Evolutionary conservation across 2,113 vertebrate species (phyloP).

Genomic region (Coracopsis vasa): DNA sequence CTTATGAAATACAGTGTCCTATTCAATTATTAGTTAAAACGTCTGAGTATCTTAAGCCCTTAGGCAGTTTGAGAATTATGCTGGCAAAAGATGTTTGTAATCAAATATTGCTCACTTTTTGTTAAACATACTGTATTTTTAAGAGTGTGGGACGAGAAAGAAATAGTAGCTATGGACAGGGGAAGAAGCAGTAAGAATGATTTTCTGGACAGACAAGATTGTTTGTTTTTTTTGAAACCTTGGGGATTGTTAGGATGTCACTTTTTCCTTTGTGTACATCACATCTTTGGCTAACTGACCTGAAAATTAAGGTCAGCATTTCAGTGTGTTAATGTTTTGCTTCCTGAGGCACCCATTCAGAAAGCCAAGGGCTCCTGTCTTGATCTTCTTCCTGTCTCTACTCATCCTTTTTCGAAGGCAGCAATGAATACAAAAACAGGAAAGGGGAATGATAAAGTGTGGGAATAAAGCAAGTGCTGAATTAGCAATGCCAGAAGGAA

Average conservation of each 20-base stretch:
- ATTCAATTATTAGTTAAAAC: neutral
- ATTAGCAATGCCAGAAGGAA: neutral
- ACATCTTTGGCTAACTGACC: neutral
- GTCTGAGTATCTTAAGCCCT: neutral
- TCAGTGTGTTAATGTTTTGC: neutral
- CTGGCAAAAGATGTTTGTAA: neutral
- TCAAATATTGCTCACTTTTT: neutral
- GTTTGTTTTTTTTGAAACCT: neutral
- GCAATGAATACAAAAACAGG: conserved; percentile 19
- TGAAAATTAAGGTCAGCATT: neutral
- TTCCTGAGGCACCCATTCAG: neutral
- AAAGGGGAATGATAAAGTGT: conserved; percentile 16
- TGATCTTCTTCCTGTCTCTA: neutral
- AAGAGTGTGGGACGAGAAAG: neutral
- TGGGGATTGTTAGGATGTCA: neutral
- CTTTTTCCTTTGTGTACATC: neutral
- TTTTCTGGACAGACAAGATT: neutral
- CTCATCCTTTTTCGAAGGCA: neutral
- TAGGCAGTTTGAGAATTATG: neutral
- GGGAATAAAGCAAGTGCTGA: neutral
- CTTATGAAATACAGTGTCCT: neutral
- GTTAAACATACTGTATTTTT: neutral
- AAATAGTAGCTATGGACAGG: neutral
- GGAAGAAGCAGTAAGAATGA: neutral
- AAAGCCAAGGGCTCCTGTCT: neutral